phyloP scores from a whole-genome alignment of 2,888 invertebrate species.

The Cantharis flavilabris region DNA sequence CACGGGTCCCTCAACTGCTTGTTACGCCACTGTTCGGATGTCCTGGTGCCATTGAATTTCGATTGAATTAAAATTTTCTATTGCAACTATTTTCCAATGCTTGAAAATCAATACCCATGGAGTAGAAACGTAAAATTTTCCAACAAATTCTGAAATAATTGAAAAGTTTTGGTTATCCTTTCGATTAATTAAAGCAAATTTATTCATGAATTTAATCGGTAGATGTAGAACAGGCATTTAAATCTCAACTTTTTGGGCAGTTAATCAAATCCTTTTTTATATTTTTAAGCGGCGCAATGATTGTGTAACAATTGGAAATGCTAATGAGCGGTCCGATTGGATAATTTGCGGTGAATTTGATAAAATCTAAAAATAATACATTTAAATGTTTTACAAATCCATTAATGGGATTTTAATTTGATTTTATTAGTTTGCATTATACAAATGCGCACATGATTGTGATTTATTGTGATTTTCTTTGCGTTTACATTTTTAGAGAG shows the following conservation, averaged over 20 bases:
- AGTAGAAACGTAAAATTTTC: neutral
- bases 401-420: neutral
- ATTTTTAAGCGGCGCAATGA: neutral
- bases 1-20: no score
- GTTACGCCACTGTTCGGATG: no score
- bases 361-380: neutral
- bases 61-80: no score
- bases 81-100: no score
- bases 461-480: neutral
- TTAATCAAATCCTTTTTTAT: neutral
- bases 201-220: neutral
- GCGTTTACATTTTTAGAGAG: neutral
- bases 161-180: neutral
- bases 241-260: neutral
- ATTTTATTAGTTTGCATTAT: neutral
- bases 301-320: neutral
- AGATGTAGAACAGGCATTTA: neutral
- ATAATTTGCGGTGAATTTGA: neutral
- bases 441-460: neutral
- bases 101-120: no score
- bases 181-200: neutral
- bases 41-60: no score
- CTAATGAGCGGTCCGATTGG: neutral
- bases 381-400: neutral
- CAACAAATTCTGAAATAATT: neutral